These are phyloP conservation scores for Spisula subtruncata DNA, from an alignment of 2,888 invertebrate genomes.

Conservation along the genomic window DNA sequence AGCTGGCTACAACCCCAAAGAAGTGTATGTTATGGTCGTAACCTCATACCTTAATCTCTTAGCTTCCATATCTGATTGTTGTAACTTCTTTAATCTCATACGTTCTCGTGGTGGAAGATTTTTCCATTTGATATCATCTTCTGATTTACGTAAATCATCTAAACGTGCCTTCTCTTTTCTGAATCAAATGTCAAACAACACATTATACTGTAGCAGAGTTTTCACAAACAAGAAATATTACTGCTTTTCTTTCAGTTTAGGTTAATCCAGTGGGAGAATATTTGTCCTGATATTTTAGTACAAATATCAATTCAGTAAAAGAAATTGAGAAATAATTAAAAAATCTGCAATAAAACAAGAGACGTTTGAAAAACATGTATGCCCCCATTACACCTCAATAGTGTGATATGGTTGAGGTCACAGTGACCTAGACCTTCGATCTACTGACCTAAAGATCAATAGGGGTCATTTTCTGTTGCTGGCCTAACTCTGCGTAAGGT, in stretches of 20 bases:
- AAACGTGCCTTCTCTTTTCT: conserved; percentile 82
- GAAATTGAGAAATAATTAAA: not conserved
- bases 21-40: too few relatives aligned
- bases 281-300: too few relatives aligned
- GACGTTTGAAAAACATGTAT: too few relatives aligned
- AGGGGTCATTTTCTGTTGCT: too few relatives aligned
- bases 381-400: too few relatives aligned
- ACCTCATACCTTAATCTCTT: conserved; percentile 78
- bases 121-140: conserved; percentile 80
- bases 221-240: not conserved
- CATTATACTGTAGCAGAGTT: not conserved
- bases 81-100: conserved; percentile 85
- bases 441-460: too few relatives aligned
- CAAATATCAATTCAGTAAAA: too few relatives aligned
- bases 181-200: conserved; percentile 26
- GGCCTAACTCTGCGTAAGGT: too few relatives aligned
- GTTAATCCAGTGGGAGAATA: too few relatives aligned
- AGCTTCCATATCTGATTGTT: conserved; percentile 85
- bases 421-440: too few relatives aligned
- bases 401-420: too few relatives aligned
- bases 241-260: not conserved
- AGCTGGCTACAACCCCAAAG: conserved; percentile 46
- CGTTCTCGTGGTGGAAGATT: conserved; percentile 86
- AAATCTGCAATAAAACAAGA: too few relatives aligned
- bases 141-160: conserved; percentile 80